These are phyloP conservation scores for Tetramorium simillimum DNA, from an alignment of 1,140 invertebrate genomes.

Conservation along the genomic window DNA sequence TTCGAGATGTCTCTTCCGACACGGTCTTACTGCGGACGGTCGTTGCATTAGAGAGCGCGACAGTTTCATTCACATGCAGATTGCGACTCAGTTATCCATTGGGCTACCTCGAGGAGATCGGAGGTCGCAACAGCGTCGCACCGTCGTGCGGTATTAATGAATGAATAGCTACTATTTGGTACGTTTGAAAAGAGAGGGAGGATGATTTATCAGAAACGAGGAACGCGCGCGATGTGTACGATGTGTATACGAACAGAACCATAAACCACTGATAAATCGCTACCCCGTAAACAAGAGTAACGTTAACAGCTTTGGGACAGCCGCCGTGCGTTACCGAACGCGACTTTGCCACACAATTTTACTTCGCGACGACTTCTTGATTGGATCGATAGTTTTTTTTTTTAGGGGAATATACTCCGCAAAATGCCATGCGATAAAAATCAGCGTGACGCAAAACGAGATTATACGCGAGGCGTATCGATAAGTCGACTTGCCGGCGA, in stretches of 20 bases:
- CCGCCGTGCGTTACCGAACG: background rate
- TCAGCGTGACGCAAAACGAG: background rate
- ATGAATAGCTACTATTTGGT: background rate
- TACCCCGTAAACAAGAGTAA: background rate
- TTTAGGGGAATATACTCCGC: background rate
- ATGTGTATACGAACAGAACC: no score
- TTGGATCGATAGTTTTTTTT: background rate
- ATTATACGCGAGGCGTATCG: slow-evolving; percentile 21
- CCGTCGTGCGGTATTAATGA: background rate
- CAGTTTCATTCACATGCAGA: slow-evolving; percentile 7
- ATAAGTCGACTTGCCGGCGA: slow-evolving; percentile 15
- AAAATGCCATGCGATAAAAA: background rate
- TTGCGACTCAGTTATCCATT: background rate
- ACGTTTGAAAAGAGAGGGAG: background rate
- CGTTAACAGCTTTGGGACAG: background rate
- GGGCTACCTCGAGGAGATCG: background rate
- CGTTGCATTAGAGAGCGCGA: slow-evolving; percentile 16
- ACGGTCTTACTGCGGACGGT: background rate
- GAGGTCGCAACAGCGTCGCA: background rate
- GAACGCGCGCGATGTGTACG: background rate
- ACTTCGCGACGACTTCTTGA: background rate
- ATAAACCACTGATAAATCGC: background rate
- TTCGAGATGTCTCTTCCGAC: background rate
- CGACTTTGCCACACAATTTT: background rate
- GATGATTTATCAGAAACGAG: background rate